Conservation (phyloP, 2,888 invertebrate genomes). For the Maniola hyperantus region DNA sequence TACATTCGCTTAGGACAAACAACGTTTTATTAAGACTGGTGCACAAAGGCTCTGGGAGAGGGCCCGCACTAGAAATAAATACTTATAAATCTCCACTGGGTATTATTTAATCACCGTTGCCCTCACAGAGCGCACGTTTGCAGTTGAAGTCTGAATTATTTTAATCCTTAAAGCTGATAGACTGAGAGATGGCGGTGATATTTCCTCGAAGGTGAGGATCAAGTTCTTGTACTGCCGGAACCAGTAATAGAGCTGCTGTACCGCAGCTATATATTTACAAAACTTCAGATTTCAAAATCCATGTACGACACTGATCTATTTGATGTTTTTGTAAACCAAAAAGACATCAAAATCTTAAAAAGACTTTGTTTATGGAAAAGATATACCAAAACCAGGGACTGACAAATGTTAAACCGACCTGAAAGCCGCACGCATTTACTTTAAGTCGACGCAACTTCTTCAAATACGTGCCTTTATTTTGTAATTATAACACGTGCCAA, state of each 20-base stretch:
- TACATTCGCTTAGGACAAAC: slow-evolving; percentile 67
- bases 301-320: too few species aligned
- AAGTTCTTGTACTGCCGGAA: not conserved
- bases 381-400: too few species aligned
- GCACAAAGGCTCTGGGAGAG: slow-evolving; percentile 54
- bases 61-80: slow-evolving; percentile 68
- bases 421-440: too few species aligned
- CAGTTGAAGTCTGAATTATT: slow-evolving; percentile 72
- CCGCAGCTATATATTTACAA: too few species aligned
- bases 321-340: too few species aligned
- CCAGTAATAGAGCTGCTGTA: not conserved
- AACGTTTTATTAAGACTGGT: slow-evolving; percentile 66
- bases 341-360: too few species aligned
- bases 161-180: slow-evolving; percentile 60
- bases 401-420: too few species aligned
- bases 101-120: slow-evolving; percentile 77
- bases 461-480: too few species aligned
- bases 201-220: not conserved
- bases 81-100: slow-evolving; percentile 76
- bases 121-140: slow-evolving; percentile 72
- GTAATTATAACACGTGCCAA: too few species aligned
- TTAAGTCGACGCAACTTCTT: too few species aligned
- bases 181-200: slow-evolving; percentile 4
- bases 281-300: too few species aligned
- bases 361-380: too few species aligned